A percentile compares a stretch with the other conserved stretches of the same genome.
phyloP scores from a whole-genome alignment of 2,888 invertebrate genomes.

The Latrodectus hesperus region DNA sequence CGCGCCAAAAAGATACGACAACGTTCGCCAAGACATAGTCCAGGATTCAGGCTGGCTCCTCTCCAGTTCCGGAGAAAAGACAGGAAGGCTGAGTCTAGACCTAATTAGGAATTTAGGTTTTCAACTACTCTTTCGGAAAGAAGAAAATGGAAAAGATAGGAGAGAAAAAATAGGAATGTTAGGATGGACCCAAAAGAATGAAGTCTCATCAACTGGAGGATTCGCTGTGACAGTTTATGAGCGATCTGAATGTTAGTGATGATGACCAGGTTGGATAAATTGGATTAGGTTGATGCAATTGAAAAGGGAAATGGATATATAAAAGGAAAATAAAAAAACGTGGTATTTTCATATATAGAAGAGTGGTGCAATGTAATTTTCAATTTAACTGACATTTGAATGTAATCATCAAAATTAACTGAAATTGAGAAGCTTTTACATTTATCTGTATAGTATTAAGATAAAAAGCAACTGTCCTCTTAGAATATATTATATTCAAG shows the following conservation, averaged over 20 bases:
- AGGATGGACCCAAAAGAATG: not conserved
- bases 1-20: slow-evolving; percentile 24
- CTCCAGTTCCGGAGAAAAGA: slow-evolving; percentile 40
- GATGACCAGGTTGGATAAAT: slow-evolving; percentile 50
- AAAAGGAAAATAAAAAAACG: no score
- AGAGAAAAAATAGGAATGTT: slow-evolving; percentile 10
- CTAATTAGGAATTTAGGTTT: slow-evolving; percentile 20
- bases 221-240: slow-evolving; percentile 61
- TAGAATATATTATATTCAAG: no score
- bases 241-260: slow-evolving; percentile 51
- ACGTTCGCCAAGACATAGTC: slow-evolving; percentile 46
- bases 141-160: slow-evolving; percentile 1
- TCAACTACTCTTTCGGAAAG: not conserved
- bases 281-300: slow-evolving; percentile 20
- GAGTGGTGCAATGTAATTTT: no score
- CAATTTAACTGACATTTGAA: no score
- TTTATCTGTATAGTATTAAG: no score
- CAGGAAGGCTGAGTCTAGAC: slow-evolving; percentile 35
- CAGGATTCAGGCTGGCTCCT: slow-evolving; percentile 26
- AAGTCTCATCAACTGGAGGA: slow-evolving; percentile 15
- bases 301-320: slow-evolving; percentile 9
- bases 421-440: no score
- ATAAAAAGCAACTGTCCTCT: no score
- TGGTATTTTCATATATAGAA: no score
- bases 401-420: no score